Evolutionary conservation across 1,140 invertebrate genomes (phyloP), one percentile per base, ranked within the genome.

Genomic region (Drosophila sucinea): DNA sequence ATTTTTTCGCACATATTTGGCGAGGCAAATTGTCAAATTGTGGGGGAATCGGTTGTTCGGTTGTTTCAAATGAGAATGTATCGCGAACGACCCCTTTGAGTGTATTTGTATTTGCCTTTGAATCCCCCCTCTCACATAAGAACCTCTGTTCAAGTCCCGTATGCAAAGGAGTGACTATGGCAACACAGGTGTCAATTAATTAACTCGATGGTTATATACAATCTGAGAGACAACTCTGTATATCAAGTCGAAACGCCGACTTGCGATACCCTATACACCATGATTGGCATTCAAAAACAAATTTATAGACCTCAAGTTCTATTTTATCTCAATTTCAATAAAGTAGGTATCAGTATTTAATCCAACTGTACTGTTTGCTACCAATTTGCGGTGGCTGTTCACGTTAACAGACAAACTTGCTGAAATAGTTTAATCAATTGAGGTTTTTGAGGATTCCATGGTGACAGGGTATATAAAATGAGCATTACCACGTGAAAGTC

Each of bases 161-260:
- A 17, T 44, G 41, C n/a, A 44, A 23, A 27, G 44, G 44, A 8
- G 32, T 58, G 33, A 58, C 54, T 55, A 32, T 41, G 11, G 40
- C 40, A 41, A 41, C 11, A 41, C 6, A 27, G 23, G 23, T 27
- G 44, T 51, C 44, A 8, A 47, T 23, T 25, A 7, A 11, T 11
- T 30, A 35, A 35, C n/a, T 25, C 30, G 32, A 58, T 58, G 56
- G 56, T 58, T 58, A 58, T 58, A 35, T 58, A 58, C 56, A 58
- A 35, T 58, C 56, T 58, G 56, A 58, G 35, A 57, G 35, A 35
- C 56, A 35, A 58, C n/a, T 58, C 32, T 58, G 8, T 57, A 35
- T 35, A 35, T 58, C 17, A 35, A 58, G 56, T 23, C 56, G 44
- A 23, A 10, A 7, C 7, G 44, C 44, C 44, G 44, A 51, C 44